Base-by-base conservation (phyloP, 2,888 invertebrate genomes). In the Drosophila dives region DNA sequence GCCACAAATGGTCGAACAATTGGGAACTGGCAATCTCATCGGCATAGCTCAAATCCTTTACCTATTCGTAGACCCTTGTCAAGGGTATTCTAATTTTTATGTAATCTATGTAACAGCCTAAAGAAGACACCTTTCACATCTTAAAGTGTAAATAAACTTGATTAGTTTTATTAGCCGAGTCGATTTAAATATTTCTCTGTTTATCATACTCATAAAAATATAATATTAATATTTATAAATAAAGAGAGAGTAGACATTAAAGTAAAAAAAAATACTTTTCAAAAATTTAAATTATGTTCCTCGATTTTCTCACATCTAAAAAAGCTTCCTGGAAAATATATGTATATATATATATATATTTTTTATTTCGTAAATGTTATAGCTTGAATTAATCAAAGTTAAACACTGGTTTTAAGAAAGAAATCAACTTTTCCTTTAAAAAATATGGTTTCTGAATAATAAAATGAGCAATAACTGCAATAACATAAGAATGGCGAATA, bases 11-110 rank as follows among this genome's bases (percentile, higher is more conserved):
- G 45, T 26, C 26, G 42, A 51, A 38, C 32, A 38, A 45, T 40
- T 56, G 23, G 42, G 36, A 42, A 51, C 38, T 26, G 34, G 42
- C 36, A 17, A 53, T 23, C 34, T 50, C 23, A 59, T 38, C 40
- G 34, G 38, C 32, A 34, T 23, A 12, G 32, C 32, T 26, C 38
- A 62, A 48, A 58, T 59, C n/a, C 49, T 50, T 48, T 64, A 64
- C 38, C 38, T n/a, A 76, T 69, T 53, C 61, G 40, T 17, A 53
- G 20, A 33, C 36, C n/a, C 23, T 20, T 17, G 26, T 4, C 17
- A 11, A 54, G 6, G 36, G 3, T 38, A 36, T 11, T 26, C 1
- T 36, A 3, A 23, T 36, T 53, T 36, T 3, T 0, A 12, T 23
- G 26, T 1, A 17, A 17, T 11, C 2, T 26, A 26, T 23, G 11